phyloP scores from a whole-genome alignment of 1,140 invertebrate genomes.

The Cyclina sinensis region DNA sequence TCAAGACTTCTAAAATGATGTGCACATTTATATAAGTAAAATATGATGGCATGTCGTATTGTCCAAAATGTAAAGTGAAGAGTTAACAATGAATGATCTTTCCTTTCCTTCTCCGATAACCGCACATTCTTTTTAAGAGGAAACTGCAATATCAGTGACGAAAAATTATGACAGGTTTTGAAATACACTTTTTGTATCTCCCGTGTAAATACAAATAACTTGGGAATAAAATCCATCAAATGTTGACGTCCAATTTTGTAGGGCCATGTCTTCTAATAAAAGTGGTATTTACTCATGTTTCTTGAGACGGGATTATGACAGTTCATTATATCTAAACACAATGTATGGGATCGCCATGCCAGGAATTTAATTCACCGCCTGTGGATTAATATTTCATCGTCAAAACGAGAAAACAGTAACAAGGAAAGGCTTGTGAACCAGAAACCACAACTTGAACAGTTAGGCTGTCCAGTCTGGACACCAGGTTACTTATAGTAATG shows the following conservation, averaged over 20 bases:
- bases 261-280: not conserved
- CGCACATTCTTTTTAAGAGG: not conserved
- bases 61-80: too few relatives aligned
- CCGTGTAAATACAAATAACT: not conserved
- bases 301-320: constrained; percentile 8
- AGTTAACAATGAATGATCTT: too few relatives aligned
- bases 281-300: constrained; percentile 24
- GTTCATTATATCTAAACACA: constrained; percentile 32
- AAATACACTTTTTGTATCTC: too few relatives aligned
- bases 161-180: not conserved
- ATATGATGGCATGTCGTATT: too few relatives aligned
- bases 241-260: constrained; percentile 28
- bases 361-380: constrained; percentile 24
- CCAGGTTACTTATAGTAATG: too few relatives aligned
- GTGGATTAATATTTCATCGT: constrained; percentile 11
- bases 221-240: constrained; percentile 27
- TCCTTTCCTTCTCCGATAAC: not conserved
- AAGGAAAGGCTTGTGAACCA: too few relatives aligned
- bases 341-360: constrained; percentile 25
- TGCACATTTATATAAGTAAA: too few relatives aligned
- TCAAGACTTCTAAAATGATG: too few relatives aligned
- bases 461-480: too few relatives aligned
- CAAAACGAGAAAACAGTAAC: too few relatives aligned
- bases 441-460: too few relatives aligned
- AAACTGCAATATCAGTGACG: not conserved